Evolutionary conservation across 2,113 vertebrate species (phyloP), one percentile per base, ranked within the genome.

Genomic region (Seriola quinqueradiata): DNA sequence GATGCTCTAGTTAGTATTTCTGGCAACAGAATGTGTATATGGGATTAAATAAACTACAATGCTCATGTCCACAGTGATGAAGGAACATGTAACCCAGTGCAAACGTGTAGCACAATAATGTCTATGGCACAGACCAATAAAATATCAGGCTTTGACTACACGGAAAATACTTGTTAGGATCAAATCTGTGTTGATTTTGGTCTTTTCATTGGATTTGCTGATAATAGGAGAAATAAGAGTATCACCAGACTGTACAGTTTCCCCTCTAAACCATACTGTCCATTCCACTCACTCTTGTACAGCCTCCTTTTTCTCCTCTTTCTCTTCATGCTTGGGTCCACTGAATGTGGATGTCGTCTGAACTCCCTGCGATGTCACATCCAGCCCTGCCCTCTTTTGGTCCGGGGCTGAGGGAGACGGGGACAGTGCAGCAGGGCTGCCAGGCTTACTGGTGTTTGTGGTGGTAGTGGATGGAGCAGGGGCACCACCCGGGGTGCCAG

Each of bases 351-450:
- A 95, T 0, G 96, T 97, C 6, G 98, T 99, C 92, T 99, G 98
- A 19, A 99, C 97, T 23, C 97, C 98, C 84, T 99, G 98, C 21
- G 98, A 99, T 6, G 97, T 99, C 89, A 99, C 96, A 78, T 99
- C 98, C 0, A 97, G 96, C 3, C 96, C 97, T 0, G 82, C 42
- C 89, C 97, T 94, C 91, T 98, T 99, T 82, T 96, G 96, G 89
- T 99, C 97, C 0, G 94, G 67, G 67, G 89, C 75, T 71, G 90
- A 95, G 38, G 95, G 90, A n/a, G 97, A 97, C 1, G 96, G 97
- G 77, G 97, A 97, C 60, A 96, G 87, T 1, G 90, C 92, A 28
- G 97, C 96, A 0, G 98, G 97, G 86, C 97, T 99, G 79, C 92
- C 96, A 0, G 97, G 96, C 92, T 98, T 98, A 95, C 96, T 98